Evolutionary conservation across 92 coral and sea anemone genomes (phyloP).

Genomic region (Palythoa caribaeorum): DNA sequence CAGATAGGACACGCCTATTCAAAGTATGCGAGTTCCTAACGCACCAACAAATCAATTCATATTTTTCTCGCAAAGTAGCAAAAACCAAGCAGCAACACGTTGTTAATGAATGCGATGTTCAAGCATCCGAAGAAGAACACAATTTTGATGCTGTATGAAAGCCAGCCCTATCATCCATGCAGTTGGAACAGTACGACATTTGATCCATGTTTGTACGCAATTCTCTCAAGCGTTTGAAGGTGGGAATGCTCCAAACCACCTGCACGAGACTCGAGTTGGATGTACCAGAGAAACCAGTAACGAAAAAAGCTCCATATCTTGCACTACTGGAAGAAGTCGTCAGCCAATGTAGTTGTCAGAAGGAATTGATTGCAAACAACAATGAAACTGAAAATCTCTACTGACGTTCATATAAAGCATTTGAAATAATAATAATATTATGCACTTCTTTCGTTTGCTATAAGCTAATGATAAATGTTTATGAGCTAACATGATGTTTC

Average conservation of each 20-base stretch:
- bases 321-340: conserved; percentile 23
- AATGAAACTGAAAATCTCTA: conserved; percentile 9
- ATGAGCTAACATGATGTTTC: not conserved
- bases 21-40: conserved; percentile 30
- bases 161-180: not conserved
- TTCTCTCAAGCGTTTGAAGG: conserved; percentile 16
- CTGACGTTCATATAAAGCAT: not conserved
- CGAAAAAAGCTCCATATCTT: conserved; percentile 12
- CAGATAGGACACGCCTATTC: conserved; percentile 34
- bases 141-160: not conserved
- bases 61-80: conserved; percentile 16
- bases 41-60: conserved; percentile 39
- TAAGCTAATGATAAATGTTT: not conserved
- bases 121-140: not conserved
- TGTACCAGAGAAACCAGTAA: not conserved
- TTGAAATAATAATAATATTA: conserved; percentile 7
- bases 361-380: not conserved
- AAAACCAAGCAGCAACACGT: conserved; percentile 1
- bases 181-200: not conserved
- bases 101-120: not conserved
- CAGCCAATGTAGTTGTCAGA: conserved; percentile 26
- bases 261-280: conserved; percentile 22
- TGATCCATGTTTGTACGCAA: not conserved
- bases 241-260: conserved; percentile 27
- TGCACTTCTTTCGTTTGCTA: conserved; percentile 1